Percentiles rank a stretch among this genome's conserved stretches.
Evolutionary conservation across 2,797 vertebrate species (phyloP).

Genomic region (Tangara arthus): DNA sequence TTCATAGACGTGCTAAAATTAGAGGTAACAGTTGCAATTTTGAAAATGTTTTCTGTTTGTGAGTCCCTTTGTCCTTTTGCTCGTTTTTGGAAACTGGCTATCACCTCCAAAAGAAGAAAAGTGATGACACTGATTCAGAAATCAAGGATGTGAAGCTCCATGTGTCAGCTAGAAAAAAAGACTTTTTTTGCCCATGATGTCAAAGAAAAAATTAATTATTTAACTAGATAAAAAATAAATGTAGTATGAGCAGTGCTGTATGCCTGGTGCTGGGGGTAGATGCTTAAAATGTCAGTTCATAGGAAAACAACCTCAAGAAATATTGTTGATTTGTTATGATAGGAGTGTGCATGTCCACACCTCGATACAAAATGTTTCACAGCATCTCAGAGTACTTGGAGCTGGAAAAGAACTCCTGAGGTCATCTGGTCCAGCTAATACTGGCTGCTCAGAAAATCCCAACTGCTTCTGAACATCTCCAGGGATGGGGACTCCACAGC

Average conservation of each 20-base stretch:
- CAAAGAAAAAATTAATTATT: neutral
- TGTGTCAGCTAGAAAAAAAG: neutral
- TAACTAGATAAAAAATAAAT: neutral
- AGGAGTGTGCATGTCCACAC: neutral
- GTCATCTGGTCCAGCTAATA: neutral
- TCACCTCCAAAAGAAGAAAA: neutral
- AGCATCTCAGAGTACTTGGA: neutral
- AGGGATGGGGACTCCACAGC: neutral
- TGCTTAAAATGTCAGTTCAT: neutral
- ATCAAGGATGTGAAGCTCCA: neutral
- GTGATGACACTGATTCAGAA: neutral
- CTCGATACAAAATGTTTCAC: neutral
- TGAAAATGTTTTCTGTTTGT: neutral
- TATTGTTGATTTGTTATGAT: neutral
- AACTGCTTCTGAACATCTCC: neutral
- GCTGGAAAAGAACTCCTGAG: neutral
- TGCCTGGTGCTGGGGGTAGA: fast-evolving
- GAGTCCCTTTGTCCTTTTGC: neutral
- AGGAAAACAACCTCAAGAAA: neutral
- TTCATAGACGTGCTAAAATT: neutral
- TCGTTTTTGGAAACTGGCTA: neutral
- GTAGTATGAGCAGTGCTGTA: neutral
- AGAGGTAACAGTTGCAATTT: neutral
- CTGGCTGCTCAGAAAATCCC: neutral
- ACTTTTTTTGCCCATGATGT: neutral